phyloP scores from a whole-genome alignment of 2,888 invertebrate species.

The Xestia ashworthii region DNA sequence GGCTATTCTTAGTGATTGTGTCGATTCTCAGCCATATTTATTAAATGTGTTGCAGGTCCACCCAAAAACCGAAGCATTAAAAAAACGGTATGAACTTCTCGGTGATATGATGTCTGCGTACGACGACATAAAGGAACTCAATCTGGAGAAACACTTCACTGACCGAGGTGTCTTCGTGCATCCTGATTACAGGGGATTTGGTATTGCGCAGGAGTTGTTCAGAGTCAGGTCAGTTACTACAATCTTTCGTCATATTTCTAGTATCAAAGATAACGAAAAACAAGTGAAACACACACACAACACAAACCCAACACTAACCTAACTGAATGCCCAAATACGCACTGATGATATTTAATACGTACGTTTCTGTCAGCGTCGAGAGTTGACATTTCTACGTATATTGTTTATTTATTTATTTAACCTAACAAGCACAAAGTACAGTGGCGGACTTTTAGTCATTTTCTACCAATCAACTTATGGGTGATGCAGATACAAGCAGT shows the following conservation, averaged over 20 bases:
- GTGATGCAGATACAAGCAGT: too few relatives aligned
- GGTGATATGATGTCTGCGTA: constrained; percentile 32
- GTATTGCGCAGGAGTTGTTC: constrained; percentile 68
- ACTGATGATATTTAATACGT: too few relatives aligned
- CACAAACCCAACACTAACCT: too few relatives aligned
- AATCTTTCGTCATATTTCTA: not conserved
- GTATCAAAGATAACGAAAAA: not conserved
- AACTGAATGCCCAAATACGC: not conserved
- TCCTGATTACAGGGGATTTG: constrained; percentile 65
- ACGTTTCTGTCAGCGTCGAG: not conserved
- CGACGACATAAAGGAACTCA: constrained; percentile 53
- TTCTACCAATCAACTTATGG: too few relatives aligned
- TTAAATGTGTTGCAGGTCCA: not conserved
- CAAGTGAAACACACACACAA: too few relatives aligned
- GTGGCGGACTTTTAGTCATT: too few relatives aligned
- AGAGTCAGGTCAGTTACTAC: constrained; percentile 63
- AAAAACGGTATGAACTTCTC: constrained; percentile 9
- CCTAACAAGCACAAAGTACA: too few relatives aligned
- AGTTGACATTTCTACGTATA: not conserved
- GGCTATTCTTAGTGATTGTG: not conserved
- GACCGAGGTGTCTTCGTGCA: constrained; percentile 68
- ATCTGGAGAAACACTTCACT: constrained; percentile 58
- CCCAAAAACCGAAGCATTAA: constrained; percentile 13
- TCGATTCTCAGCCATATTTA: not conserved
- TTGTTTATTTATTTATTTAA: too few relatives aligned